These are phyloP conservation scores for Todus mexicanus DNA, from an alignment of 2,797 vertebrate species.

Conservation along the genomic window DNA sequence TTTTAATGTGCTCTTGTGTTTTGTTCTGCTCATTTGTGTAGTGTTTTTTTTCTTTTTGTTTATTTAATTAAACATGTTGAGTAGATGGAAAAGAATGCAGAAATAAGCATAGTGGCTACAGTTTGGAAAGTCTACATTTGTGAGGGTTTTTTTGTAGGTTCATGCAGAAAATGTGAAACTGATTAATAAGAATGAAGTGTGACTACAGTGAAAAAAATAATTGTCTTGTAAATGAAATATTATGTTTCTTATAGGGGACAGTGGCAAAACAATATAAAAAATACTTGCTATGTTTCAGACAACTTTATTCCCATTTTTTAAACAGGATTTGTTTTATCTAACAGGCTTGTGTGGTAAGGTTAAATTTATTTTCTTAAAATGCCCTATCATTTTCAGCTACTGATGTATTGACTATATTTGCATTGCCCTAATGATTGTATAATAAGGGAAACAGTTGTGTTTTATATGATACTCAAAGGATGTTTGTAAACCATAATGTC, in stretches of 20 bases:
- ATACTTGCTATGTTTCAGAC: background rate
- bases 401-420: conserved; percentile 33
- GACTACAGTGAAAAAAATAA: conserved; percentile 7
- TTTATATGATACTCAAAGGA: conserved; percentile 65
- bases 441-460: conserved; percentile 60
- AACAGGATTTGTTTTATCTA: background rate
- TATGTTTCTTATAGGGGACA: background rate
- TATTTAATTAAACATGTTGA: background rate
- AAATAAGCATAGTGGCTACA: conserved; percentile 10
- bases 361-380: conserved; percentile 38
- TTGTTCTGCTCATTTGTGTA: conserved; percentile 26
- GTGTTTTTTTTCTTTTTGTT: conserved; percentile 18
- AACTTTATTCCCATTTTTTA: conserved; percentile 10
- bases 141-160: conserved; percentile 18
- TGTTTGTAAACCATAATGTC: conserved; percentile 66
- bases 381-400: conserved; percentile 7
- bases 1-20: conserved; percentile 3
- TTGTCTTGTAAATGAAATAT: conserved; percentile 1
- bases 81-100: conserved; percentile 16
- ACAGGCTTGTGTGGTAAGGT: conserved; percentile 3
- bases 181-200: background rate
- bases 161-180: conserved; percentile 11
- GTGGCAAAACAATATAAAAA: background rate
- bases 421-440: conserved; percentile 53
- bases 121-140: conserved; percentile 35